These are phyloP conservation scores for Copidosoma floridanum DNA, from an alignment of 1,140 invertebrate genomes.

Conservation along the genomic window DNA sequence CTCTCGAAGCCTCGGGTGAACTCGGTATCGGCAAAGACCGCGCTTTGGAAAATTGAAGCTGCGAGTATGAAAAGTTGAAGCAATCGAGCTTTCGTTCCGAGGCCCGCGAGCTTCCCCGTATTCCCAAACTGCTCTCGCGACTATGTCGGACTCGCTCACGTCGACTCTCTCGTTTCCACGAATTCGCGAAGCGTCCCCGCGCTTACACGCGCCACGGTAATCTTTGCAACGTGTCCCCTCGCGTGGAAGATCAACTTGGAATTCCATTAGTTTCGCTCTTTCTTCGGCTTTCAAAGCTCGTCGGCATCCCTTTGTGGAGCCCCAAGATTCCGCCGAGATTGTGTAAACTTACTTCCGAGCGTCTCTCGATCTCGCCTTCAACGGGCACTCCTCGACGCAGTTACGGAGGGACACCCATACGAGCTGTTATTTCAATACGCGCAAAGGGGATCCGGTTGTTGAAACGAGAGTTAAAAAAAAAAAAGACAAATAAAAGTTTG, in stretches of 20 bases:
- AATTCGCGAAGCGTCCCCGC: background rate
- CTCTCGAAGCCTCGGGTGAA: background rate
- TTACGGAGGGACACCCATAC: too few species aligned
- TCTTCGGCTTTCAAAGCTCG: background rate
- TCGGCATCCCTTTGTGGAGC: conserved; percentile 3
- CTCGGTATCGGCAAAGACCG: background rate
- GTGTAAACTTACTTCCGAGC: too few species aligned
- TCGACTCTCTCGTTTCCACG: too few species aligned
- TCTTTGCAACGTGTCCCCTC: background rate
- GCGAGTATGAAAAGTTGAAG: too few species aligned
- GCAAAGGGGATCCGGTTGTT: too few species aligned
- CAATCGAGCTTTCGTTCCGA: background rate
- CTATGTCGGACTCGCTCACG: background rate
- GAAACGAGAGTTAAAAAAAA: too few species aligned
- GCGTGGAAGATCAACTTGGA: conserved; percentile 9
- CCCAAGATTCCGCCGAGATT: background rate
- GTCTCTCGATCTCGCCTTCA: background rate
- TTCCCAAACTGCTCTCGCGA: too few species aligned
- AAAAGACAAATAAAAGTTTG: too few species aligned
- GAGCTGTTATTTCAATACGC: too few species aligned
- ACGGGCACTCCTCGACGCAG: too few species aligned
- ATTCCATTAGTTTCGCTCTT: conserved; percentile 2
- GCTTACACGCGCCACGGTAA: background rate
- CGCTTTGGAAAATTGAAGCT: too few species aligned
- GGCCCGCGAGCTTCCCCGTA: background rate